Conservation (phyloP, 2,888 invertebrate genomes). For the Psylliodes chrysocephalus region DNA sequence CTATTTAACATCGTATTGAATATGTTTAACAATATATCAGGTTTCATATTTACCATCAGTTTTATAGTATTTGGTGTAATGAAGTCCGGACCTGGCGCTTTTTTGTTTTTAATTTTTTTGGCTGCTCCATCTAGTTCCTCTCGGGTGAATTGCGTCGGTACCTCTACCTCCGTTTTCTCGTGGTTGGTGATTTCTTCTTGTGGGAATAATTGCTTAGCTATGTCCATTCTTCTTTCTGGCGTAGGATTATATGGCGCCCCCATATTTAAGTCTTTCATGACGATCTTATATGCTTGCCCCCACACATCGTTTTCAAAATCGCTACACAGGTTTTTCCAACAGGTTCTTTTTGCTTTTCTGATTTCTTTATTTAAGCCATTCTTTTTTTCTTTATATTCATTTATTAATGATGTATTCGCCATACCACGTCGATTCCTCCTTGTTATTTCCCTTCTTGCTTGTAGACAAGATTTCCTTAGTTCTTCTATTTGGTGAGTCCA, state of each 20-base stretch:
- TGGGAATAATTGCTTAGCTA: no score
- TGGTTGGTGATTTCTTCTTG: no score
- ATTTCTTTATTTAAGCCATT: slow-evolving; percentile 13
- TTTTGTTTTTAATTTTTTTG: not conserved
- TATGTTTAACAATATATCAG: not conserved
- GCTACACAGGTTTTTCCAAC: slow-evolving; percentile 13
- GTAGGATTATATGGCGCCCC: no score
- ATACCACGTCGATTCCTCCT: not conserved
- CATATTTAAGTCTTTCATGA: slow-evolving; percentile 9
- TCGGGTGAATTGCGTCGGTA: no score
- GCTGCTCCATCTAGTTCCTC: not conserved
- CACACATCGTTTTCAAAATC: slow-evolving; percentile 36
- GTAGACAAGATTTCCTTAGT: not conserved
- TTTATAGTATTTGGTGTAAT: not conserved
- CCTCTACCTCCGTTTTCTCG: not conserved
- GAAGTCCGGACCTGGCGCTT: not conserved
- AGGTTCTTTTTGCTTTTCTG: not conserved
- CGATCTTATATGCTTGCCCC: slow-evolving; percentile 37
- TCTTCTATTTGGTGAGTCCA: slow-evolving; percentile 10
- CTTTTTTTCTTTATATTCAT: no score
- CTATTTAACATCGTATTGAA: not conserved
- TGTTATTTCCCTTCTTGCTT: not conserved
- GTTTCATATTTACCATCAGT: not conserved
- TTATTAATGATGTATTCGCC: no score
- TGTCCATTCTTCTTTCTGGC: no score